Evolutionary conservation across 1,140 invertebrate genomes (phyloP).

Genomic region (Apis cerana): DNA sequence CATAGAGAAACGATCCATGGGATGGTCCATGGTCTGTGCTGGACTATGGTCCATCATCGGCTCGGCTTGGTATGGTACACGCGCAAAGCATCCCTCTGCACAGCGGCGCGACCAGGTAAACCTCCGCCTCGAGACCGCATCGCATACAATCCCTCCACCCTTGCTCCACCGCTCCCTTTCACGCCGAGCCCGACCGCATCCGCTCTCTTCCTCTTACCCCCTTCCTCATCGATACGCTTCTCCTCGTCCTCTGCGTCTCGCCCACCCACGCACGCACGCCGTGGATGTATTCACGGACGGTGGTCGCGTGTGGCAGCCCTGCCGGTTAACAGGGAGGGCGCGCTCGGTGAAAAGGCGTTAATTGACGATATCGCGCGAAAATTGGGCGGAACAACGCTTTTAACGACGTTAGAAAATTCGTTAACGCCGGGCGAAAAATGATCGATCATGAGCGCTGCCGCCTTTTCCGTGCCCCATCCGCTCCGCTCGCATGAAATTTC

Average conservation of each 20-base stretch:
- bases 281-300: neutral
- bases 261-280: no score
- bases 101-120: conserved; percentile 62
- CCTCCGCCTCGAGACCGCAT: conserved; percentile 62
- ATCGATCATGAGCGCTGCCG: conserved; percentile 13
- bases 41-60: conserved; percentile 50
- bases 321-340: neutral
- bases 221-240: neutral
- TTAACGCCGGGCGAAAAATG: conserved; percentile 16
- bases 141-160: conserved; percentile 63
- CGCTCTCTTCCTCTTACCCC: neutral
- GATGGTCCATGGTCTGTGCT: conserved; percentile 32
- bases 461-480: neutral
- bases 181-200: conserved; percentile 34
- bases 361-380: conserved; percentile 39
- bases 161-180: conserved; percentile 38
- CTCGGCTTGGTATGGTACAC: conserved; percentile 55
- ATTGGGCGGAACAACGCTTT: conserved; percentile 14
- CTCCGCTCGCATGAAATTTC: conserved; percentile 9
- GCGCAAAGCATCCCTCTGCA: conserved; percentile 59
- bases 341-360: neutral
- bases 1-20: conserved; percentile 42
- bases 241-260: neutral
- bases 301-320: neutral
- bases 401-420: conserved; percentile 39